phyloP scores from a whole-genome alignment of 2,888 invertebrate species.

The Pogonocherus hispidulus region DNA sequence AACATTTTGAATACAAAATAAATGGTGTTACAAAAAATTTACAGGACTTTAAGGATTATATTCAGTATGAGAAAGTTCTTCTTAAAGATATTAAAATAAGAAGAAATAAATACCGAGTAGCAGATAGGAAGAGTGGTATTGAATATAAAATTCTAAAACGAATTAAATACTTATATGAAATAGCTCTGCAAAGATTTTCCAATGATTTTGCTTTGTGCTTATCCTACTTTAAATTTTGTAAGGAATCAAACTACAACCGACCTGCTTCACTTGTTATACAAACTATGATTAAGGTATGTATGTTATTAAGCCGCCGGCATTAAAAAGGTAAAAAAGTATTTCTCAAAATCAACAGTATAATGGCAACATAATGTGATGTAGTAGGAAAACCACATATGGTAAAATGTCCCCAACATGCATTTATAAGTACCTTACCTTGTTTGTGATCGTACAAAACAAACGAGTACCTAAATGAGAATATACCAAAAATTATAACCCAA shows the following conservation, averaged over 20 bases:
- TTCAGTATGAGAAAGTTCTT: slow-evolving; percentile 79
- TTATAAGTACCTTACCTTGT: too few relatives aligned
- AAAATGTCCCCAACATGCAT: too few relatives aligned
- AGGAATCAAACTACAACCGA: slow-evolving; percentile 73
- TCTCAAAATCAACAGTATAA: too few relatives aligned
- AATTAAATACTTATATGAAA: slow-evolving; percentile 81
- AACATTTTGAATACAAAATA: slow-evolving; percentile 81
- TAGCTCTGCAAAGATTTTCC: slow-evolving; percentile 78
- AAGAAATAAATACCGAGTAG: slow-evolving; percentile 72
- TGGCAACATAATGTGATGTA: too few relatives aligned
- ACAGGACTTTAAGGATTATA: slow-evolving; percentile 80
- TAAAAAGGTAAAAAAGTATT: too few relatives aligned
- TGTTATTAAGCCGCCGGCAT: slow-evolving; percentile 70
- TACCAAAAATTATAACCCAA: too few relatives aligned
- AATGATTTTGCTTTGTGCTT: slow-evolving; percentile 83
- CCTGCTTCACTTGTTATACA: slow-evolving; percentile 74
- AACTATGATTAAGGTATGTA: slow-evolving; percentile 74
- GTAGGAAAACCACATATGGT: too few relatives aligned
- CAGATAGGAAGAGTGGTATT: slow-evolving; percentile 76
- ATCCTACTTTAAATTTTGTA: slow-evolving; percentile 85
- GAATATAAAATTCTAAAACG: slow-evolving; percentile 80
- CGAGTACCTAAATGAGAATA: too few relatives aligned
- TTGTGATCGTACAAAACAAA: too few relatives aligned
- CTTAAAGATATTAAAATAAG: slow-evolving; percentile 76
- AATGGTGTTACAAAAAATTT: slow-evolving; percentile 77